These are phyloP conservation scores for Ips nitidus DNA, from an alignment of 1,140 invertebrate species.

Conservation along the genomic window DNA sequence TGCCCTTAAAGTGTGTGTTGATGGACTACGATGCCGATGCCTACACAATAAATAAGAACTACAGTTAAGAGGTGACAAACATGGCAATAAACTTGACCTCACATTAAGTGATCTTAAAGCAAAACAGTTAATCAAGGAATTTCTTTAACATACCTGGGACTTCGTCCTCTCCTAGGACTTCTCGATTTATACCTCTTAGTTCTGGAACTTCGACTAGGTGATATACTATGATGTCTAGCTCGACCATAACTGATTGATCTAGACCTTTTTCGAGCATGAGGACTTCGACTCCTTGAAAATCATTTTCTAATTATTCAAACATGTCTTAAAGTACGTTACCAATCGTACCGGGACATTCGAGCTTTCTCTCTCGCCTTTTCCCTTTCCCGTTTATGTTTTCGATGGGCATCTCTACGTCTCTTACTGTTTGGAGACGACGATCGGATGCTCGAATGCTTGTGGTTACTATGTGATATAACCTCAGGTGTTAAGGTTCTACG, in stretches of 20 bases:
- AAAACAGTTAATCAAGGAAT: no score
- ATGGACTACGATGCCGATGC: slow-evolving; percentile 46
- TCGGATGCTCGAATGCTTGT: slow-evolving; percentile 36
- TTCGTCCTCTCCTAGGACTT: slow-evolving; percentile 49
- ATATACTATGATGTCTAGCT: slow-evolving; percentile 46
- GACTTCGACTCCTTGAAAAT: slow-evolving; percentile 41
- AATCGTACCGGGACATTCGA: slow-evolving; percentile 42
- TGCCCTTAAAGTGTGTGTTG: slow-evolving; percentile 49
- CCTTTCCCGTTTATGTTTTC: slow-evolving; percentile 55
- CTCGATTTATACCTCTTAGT: slow-evolving; percentile 44
- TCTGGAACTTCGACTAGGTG: slow-evolving; percentile 41
- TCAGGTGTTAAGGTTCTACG: slow-evolving; percentile 29
- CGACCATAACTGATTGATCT: slow-evolving; percentile 50
- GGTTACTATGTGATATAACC: slow-evolving; percentile 16
- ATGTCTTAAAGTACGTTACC: not conserved
- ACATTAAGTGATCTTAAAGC: not conserved
- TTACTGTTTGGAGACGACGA: slow-evolving; percentile 49
- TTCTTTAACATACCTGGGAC: slow-evolving; percentile 37
- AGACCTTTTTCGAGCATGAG: slow-evolving; percentile 45
- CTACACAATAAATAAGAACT: slow-evolving; percentile 37
- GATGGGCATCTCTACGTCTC: slow-evolving; percentile 50
- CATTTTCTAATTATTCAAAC: not conserved
- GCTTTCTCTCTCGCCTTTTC: slow-evolving; percentile 51
- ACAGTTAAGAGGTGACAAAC: not conserved
- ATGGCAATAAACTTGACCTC: not conserved